Base-by-base conservation (phyloP, 2,888 invertebrate genomes). In the Nysson spinosus region DNA sequence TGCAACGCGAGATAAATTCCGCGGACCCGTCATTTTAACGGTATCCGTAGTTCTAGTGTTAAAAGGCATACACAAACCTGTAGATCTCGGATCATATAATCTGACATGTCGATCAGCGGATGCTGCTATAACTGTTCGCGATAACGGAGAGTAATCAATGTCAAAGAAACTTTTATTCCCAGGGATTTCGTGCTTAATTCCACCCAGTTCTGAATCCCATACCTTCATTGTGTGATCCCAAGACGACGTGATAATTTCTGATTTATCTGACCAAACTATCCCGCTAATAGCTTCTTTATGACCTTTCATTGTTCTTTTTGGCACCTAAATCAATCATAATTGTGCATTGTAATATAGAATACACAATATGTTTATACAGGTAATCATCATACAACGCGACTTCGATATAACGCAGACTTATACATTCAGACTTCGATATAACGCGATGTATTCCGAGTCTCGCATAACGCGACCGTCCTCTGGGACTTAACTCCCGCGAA, bases 191-290 rank as follows among this genome's bases (percentile, higher is more conserved):
- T 93, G 91, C 85, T 94, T 95, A 37, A 96, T 91, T 28, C 93
- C 94, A 43, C 94, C 95, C 42, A 95, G 88, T 80, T 95, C 94
- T 37, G 95, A 90, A 87, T 99, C 98, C 99, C 99, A 99, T 5
- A 97, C 86, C 85, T 95, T 94, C 11, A 99, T 89, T 0, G 97
- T 95, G 84, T 99, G 98, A 89, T 99, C 99, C 97, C 97, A 97
- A 0, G 98, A 96, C 49, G 94, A 92, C 0, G 97, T 96, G 5
- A 95, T 90, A 1, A 98, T 88, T 67, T 94, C 94, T 70, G 91
- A 90, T 55, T 90, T 90, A 75, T 94, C 93, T 77, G 94, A 91
- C 98, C 98, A 99, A 51, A 92, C 91, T 0, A 95, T 91, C 0
- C 93, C 92, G 0, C 96, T 95, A 12, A 99, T 92, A 9, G 94